Conservation (phyloP, 2,797 vertebrate species). For the Halcyon smyrnensis region DNA sequence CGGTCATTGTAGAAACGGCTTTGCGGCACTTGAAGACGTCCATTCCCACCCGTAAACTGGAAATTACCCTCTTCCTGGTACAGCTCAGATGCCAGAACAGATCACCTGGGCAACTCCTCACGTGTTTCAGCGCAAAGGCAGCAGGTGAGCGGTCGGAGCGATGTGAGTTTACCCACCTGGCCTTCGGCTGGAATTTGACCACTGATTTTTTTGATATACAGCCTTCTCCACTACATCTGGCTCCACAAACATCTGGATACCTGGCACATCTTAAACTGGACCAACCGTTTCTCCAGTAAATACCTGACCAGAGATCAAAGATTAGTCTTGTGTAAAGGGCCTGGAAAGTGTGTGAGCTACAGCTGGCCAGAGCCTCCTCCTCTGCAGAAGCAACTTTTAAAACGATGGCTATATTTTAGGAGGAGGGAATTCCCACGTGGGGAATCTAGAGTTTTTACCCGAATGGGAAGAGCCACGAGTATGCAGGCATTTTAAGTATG, state of each 20-base stretch:
- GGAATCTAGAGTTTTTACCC: neutral
- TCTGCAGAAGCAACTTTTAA: neutral
- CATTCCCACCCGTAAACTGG: neutral
- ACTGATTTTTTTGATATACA: neutral
- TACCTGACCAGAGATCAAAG: neutral
- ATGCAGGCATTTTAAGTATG: neutral
- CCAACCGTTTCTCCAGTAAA: neutral
- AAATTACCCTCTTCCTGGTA: conserved; percentile 51
- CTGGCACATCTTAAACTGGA: neutral
- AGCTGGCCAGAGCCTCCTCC: neutral
- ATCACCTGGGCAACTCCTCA: neutral
- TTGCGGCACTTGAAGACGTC: neutral
- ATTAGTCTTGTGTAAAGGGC: neutral
- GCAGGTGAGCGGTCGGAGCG: neutral
- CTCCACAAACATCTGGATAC: neutral
- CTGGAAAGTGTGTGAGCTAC: neutral
- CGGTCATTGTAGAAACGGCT: neutral
- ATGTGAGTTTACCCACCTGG: neutral
- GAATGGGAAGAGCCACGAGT: neutral
- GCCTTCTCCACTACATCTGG: no score
- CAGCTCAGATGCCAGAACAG: neutral
- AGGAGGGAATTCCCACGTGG: neutral
- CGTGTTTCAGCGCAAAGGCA: neutral
- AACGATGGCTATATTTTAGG: neutral
- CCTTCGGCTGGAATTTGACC: neutral